phyloP scores from a whole-genome alignment of 2,888 invertebrate species.

The Synanthedon vespiformis region DNA sequence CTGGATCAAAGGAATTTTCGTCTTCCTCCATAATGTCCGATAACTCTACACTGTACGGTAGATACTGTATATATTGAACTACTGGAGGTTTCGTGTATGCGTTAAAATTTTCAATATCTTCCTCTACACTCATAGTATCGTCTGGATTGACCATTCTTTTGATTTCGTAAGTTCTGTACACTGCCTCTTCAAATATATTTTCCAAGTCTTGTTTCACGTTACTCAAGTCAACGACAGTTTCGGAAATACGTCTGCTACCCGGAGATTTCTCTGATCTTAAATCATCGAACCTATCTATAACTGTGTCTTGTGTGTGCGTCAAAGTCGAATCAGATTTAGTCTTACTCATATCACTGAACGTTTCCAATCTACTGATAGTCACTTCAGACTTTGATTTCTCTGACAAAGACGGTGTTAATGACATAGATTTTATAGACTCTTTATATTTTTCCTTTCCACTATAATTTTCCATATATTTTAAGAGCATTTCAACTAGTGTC shows the following conservation, averaged over 20 bases:
- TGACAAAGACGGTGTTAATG: constrained; percentile 40
- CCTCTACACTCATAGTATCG: constrained; percentile 55
- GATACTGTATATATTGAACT: constrained; percentile 31
- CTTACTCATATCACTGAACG: constrained; percentile 56
- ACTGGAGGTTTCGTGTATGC: constrained; percentile 51
- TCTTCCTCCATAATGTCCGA: constrained; percentile 63
- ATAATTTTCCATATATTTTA: constrained; percentile 62
- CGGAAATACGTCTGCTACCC: constrained; percentile 46
- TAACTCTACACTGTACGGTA: constrained; percentile 52
- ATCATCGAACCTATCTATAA: constrained; percentile 44
- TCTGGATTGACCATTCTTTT: constrained; percentile 18
- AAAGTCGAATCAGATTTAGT: constrained; percentile 62
- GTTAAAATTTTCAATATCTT: constrained; percentile 52
- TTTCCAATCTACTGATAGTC: constrained; percentile 56
- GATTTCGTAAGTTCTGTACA: constrained; percentile 30
- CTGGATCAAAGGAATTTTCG: constrained; percentile 41
- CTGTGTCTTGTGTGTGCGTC: constrained; percentile 58
- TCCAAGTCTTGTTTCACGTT: constrained; percentile 53
- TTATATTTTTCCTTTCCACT: constrained; percentile 29
- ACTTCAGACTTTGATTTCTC: constrained; percentile 62
- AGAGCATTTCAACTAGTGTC: constrained; percentile 53
- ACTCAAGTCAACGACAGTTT: constrained; percentile 53
- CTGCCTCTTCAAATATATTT: constrained; percentile 45
- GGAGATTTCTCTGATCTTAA: constrained; percentile 23
- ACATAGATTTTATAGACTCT: constrained; percentile 29